These are phyloP conservation scores for Pterocles burchelli DNA, from an alignment of 2,113 vertebrate species.

Conservation along the genomic window DNA sequence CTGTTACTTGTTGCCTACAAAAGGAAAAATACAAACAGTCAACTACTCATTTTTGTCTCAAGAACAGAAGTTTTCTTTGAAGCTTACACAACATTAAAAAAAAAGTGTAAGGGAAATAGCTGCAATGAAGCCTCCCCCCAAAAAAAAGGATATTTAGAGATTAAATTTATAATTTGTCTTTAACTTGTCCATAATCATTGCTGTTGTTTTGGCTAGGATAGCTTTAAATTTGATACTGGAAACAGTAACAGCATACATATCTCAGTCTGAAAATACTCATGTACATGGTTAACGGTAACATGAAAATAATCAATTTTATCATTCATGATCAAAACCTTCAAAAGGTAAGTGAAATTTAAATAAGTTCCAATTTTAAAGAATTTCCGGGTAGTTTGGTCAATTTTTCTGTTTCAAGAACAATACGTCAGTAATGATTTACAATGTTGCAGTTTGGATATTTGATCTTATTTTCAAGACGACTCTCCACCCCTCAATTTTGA, in stretches of 20 bases:
- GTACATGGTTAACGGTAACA: neutral
- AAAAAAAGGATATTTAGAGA: neutral
- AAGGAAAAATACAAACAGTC: constrained; percentile 28
- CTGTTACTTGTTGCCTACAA: constrained; percentile 96
- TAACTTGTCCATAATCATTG: neutral
- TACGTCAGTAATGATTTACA: neutral
- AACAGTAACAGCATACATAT: neutral
- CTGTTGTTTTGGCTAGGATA: neutral
- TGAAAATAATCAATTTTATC: neutral
- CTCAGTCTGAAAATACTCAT: neutral
- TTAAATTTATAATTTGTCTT: neutral
- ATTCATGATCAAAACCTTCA: neutral
- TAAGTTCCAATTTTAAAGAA: neutral
- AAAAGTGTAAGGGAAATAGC: neutral
- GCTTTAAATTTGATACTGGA: neutral
- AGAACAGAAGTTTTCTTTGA: neutral
- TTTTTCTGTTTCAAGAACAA: neutral
- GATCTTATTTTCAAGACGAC: neutral
- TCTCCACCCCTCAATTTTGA: neutral
- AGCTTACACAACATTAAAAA: neutral
- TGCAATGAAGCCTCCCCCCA: neutral
- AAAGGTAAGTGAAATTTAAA: neutral
- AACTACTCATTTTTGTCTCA: constrained; percentile 1
- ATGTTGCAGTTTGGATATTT: neutral
- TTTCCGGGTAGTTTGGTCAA: neutral